Evolutionary conservation across 2,888 invertebrate genomes (phyloP), one percentile per base, ranked within the genome.

Genomic region (Lucinisca nassula): DNA sequence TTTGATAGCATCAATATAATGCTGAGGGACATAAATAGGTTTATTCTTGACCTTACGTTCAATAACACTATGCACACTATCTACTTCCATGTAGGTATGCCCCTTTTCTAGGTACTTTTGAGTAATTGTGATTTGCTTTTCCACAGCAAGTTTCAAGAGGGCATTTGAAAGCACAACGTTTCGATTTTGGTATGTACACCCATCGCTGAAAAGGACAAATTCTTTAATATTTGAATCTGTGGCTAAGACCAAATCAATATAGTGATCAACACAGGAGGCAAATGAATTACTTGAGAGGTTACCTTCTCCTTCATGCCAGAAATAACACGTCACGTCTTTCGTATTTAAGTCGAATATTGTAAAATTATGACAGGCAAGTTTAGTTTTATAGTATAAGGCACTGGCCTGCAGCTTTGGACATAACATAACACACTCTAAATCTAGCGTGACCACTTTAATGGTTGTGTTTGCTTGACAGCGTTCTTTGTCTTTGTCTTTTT

Each of bases 221-320:
- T 78, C 70, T 24, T 76, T 55, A 40, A 80, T 51, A 37, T 12
- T 27, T 14, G 61, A 55, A 30, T 45, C 67, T 17, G 12, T 17
- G 30, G 76, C 32, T 17, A 58, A 45, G 21, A 51, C 51, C 6
- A 27, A 55, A n/a, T 76, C 49, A 21, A 84, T 27, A 67, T 82
- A 87, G 55, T 83, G 79, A n/a, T 75, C 38, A 38, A 86, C 27
- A 45, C 87, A 85, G 0, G 87, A 79, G 14, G 83, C 37, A 84
- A 85, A 84, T 51, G 55, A n/a, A 78, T 83, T 85, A 24, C 80
- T 77, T 55, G 79, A 76, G 8, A 85, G 76, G 40, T 83, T 89
- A n/a, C 89, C 85, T 73, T 87, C 89, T n/a, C 55, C 80, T 74
- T 91, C 90, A 67, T 90, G 81, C 89, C 89, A 90, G 70, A 91